These are phyloP conservation scores for Reticulitermes lucifugus DNA, from an alignment of 2,888 invertebrate genomes.

Conservation along the genomic window DNA sequence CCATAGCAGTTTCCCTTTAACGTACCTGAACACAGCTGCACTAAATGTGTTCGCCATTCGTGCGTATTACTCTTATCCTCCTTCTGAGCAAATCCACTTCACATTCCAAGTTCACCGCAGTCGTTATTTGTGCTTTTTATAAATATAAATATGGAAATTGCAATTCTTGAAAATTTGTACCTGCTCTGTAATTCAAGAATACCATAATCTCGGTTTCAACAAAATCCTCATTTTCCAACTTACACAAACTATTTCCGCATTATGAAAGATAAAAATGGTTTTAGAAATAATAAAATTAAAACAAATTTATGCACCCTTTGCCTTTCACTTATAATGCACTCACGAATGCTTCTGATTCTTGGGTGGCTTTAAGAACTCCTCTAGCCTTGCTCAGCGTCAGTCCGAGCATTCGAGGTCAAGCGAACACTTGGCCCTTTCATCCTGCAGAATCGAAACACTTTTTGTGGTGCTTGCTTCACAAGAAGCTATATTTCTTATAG, in stretches of 20 bases:
- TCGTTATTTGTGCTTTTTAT: too few relatives aligned
- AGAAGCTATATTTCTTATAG: not conserved
- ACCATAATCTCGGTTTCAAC: too few relatives aligned
- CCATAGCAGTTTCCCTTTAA: not conserved
- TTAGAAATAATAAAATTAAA: too few relatives aligned
- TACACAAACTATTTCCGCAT: too few relatives aligned
- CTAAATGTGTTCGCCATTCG: not conserved
- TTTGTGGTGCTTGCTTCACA: not conserved
- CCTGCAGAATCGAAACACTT: slow-evolving; percentile 3
- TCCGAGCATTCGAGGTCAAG: slow-evolving; percentile 12
- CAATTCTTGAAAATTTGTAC: too few relatives aligned
- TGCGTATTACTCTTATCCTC: too few relatives aligned
- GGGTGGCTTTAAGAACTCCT: not conserved
- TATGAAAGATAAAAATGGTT: too few relatives aligned
- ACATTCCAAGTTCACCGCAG: too few relatives aligned
- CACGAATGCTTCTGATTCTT: not conserved
- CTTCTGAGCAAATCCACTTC: too few relatives aligned
- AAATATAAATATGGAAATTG: too few relatives aligned
- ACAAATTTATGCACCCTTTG: not conserved
- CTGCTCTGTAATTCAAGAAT: too few relatives aligned
- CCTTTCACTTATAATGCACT: not conserved
- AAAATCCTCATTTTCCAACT: too few relatives aligned
- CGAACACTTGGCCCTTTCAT: slow-evolving; percentile 29
- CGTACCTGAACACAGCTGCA: not conserved
- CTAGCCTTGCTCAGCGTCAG: not conserved